Base-by-base conservation (phyloP, 2,888 invertebrate species). In the Brachylomia viminalis region DNA sequence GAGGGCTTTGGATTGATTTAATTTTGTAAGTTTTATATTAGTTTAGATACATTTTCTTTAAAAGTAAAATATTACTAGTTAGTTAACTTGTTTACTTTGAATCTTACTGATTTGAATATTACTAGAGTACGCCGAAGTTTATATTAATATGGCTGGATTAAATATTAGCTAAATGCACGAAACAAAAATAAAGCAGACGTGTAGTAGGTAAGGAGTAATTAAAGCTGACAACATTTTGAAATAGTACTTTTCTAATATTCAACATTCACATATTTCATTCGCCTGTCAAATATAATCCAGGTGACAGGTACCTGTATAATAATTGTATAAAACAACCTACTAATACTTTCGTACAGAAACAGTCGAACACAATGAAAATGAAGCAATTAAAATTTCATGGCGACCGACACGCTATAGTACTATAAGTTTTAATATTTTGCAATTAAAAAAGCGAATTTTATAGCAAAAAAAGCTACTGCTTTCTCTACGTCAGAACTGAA, bases 371-470 rank as follows among this genome's bases (percentile, higher is more conserved):
- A 76, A 47, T 76, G 78, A 83, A 88, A 79, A 88, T 81, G 77
- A 82, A 87, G 86, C 73, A 79, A 88, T 88, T 88, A 82, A 86
- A 80, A 83, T 78, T 74, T 76, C 77, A 86, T 78, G 61, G 73
- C 79, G 30, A 47, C 79, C 79, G 42, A 80, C 87, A 87, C 78
- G 82, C 82, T 61, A 82, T 77, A 78, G 81, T 65, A 86, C 78
- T 79, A 75, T 77, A 86, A 76, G 54, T 77, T 83, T 80, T 78
- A 74, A 72, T 75, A 79, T 85, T 82, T 82, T 66, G 79, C 78
- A 86, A 80, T 86, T 79, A 81, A 47, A 75, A 71, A 49, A 83
- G 54, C 38, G 70, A 70, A 75, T 75, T 82, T 81, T 72, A 73
- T 77, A 71, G 47, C 68, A 75, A 73, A 82, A 38, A 69, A 65